Evolutionary conservation across 2,113 vertebrate genomes (phyloP), one percentile per base, ranked within the genome.

Genomic region (Silurus meridionalis): DNA sequence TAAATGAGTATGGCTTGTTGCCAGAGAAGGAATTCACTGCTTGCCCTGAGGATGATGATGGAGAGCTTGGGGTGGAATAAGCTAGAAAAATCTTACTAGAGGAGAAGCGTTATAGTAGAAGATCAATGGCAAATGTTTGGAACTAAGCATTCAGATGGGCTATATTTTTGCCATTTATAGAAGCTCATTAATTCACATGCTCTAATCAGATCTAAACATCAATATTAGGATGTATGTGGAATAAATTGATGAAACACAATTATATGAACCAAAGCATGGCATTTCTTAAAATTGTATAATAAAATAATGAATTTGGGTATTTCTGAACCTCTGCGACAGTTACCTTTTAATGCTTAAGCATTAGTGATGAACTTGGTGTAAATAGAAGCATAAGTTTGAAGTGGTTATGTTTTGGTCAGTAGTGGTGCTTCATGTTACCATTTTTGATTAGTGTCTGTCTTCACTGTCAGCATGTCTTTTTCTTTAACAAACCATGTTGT

Each of bases 1-100:
- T 99, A 78, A 99, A 98, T 77, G 97, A 97, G 88, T 99, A 99
- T 5, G 97, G 98, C 80, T 92, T 99, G 91, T 93, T 99, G 82
- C 97, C 98, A 0, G 97, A 97, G 88, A 97, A 95, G 91, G 96
- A 97, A 88, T 88, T 96, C 9, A 92, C 91, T 0, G 86, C 91
- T 60, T 80, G 93, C 83, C 95, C 95, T 0, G 91, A 37, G 37
- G 37, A 91, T 0, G 94, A 94, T 0, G 93, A 92, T 0, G 94
- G 95, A 25, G 83, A 88, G 5, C 69, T 75, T 13, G 95, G 97
- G 55, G 91, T 95, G 8, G 97, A 98, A 86, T 98, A 95, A 94
- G 37, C 23, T 53, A 28, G 10, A 74, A 55, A 81, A 23, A 63
- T 53, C 5, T 10, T 9, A 46, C 37, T 48, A 58, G 25, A 63